Evolutionary conservation across 2,888 invertebrate species (phyloP).

Genomic region (Marasmarcha lunaedactyla): DNA sequence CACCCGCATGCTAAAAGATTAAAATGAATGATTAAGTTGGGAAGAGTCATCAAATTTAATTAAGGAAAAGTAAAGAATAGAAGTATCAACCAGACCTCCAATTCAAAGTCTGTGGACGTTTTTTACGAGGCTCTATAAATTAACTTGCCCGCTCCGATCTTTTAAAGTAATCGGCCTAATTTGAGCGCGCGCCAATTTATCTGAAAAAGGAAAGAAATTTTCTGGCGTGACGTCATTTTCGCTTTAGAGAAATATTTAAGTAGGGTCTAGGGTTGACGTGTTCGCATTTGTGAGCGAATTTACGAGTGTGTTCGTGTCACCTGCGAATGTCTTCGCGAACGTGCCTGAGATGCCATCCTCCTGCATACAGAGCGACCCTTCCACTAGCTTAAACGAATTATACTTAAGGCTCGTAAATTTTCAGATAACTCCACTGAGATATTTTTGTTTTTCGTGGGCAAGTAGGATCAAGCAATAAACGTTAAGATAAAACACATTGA

Average conservation of each 20-base stretch:
- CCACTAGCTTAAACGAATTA: too few relatives aligned
- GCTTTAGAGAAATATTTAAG: conserved; percentile 30
- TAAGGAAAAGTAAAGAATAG: too few relatives aligned
- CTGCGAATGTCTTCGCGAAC: conserved; percentile 6
- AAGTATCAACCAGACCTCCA: background rate
- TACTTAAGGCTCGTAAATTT: too few relatives aligned
- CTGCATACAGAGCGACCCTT: conserved; percentile 19
- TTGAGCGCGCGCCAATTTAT: conserved; percentile 1
- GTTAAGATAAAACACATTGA: too few relatives aligned
- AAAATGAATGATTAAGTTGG: too few relatives aligned
- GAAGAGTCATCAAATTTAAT: too few relatives aligned
- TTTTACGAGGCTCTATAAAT: conserved; percentile 1
- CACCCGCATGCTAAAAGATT: too few relatives aligned
- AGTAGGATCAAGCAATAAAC: too few relatives aligned
- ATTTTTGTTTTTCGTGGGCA: too few relatives aligned
- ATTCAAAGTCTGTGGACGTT: background rate
- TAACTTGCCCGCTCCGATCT: background rate
- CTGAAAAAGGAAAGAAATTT: background rate
- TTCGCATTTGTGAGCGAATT: conserved; percentile 47
- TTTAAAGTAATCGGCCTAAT: conserved; percentile 1
- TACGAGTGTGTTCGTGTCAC: conserved; percentile 25
- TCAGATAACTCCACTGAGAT: too few relatives aligned
- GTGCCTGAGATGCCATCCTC: conserved; percentile 1
- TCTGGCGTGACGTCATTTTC: conserved; percentile 14
- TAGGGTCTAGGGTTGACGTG: conserved; percentile 20